Base-by-base conservation (phyloP, 2,888 invertebrate species). In the Drosophila paracracens region DNA sequence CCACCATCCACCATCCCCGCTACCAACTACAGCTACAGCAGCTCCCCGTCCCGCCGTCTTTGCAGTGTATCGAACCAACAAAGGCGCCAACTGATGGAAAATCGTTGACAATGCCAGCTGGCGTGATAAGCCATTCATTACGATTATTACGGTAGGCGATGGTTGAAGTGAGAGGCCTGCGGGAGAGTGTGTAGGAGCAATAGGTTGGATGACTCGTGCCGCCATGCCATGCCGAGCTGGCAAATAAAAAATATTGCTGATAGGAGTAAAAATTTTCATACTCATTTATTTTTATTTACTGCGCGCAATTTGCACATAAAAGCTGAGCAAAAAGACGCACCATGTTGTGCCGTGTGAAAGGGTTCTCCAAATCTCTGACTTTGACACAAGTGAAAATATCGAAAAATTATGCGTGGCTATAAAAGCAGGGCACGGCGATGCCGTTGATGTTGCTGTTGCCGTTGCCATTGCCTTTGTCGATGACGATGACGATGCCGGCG, bases 71-170 rank as follows among this genome's bases (percentile, higher is more conserved):
- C 80, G 88, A 87, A 89, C 88, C 82, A 88, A 89, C 87, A 88
- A 89, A 74, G 82, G 83, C 86, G 78, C 78, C 89, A 69, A 51
- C 62, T 72, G 70, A 69, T 76, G 74, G 82, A 70, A 88, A 87
- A 87, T 88, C 79, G 83, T 84, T 88, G 88, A 88, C 88, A 88
- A 84, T 82, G 90, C 87, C 88, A 88, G 89, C 90, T 88, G 88
- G 88, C 88, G 87, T 89, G 88, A 88, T 89, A 90, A 87, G 87
- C 87, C 88, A 88, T 90, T 88, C 90, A 90, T 88, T 88, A 90
- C 84, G 88, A 90, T 90, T 90, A 88, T 88, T 89, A 88, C 75
- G 64, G 74, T 31, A 60, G 64, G 54, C 29, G 65, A 52, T 52
- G 29, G 53, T 4, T 25, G 46, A 46, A 46, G 46, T 46, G 46